A percentile compares a stretch with the other conserved stretches of the same genome.
These are phyloP conservation scores for Bombylius major DNA, from an alignment of 2,888 invertebrate species.

Conservation along the genomic window DNA sequence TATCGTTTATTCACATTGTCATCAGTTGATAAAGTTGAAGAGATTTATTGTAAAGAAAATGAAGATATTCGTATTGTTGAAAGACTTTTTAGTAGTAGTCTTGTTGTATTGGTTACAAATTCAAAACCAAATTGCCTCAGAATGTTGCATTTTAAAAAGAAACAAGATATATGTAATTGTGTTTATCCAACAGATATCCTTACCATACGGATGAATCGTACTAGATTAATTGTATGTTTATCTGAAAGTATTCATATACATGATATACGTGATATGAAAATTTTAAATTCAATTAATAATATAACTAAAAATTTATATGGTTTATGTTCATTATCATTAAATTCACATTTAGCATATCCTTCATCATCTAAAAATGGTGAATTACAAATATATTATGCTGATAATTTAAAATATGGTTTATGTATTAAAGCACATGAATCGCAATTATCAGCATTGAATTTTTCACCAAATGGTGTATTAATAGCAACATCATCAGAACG, in stretches of 20 bases:
- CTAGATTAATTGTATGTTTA: constrained; percentile 29
- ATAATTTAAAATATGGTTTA: constrained; percentile 26
- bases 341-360: constrained; percentile 35
- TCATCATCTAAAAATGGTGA: constrained; percentile 20
- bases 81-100: constrained; percentile 32
- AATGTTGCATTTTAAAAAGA: constrained; percentile 36
- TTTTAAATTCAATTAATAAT: constrained; percentile 32
- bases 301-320: constrained; percentile 31
- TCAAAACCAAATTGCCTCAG: constrained; percentile 33
- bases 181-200: constrained; percentile 34
- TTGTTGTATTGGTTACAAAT: constrained; percentile 33
- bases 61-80: constrained; percentile 31
- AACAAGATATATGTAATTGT: constrained; percentile 36
- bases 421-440: constrained; percentile 34
- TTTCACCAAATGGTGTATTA: constrained; percentile 31
- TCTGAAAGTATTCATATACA: constrained; percentile 35
- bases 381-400: constrained; percentile 33
- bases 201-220: constrained; percentile 34
- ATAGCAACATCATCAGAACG: constrained; percentile 36
- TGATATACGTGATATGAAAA: constrained; percentile 36
- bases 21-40: constrained; percentile 32
- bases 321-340: constrained; percentile 31
- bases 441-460: constrained; percentile 30
- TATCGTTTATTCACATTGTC: constrained; percentile 31
- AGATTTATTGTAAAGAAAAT: constrained; percentile 32